phyloP scores from a whole-genome alignment of 2,888 invertebrate species.

The Ochropleura plecta region DNA sequence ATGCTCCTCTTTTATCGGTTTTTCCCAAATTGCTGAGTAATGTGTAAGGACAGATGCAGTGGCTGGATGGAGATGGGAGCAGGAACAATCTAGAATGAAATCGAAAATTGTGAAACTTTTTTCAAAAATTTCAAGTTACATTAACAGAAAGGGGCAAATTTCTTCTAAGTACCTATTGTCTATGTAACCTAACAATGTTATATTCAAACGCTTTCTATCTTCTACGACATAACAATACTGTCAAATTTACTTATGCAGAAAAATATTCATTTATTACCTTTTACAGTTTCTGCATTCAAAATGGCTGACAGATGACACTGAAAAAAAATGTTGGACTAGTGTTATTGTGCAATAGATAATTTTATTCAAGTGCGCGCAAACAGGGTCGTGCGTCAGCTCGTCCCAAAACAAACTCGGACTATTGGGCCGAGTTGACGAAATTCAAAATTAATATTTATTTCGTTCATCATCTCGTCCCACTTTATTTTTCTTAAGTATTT shows the following conservation, averaged over 20 bases:
- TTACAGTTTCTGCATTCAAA: slow-evolving; percentile 32
- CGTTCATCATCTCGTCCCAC: no score
- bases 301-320: slow-evolving; percentile 48
- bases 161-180: not conserved
- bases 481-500: no score
- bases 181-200: not conserved
- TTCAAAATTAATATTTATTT: no score
- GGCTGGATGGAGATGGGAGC: not conserved
- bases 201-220: not conserved
- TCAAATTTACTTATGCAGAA: slow-evolving; percentile 8
- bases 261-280: slow-evolving; percentile 20
- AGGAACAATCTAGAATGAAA: not conserved
- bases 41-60: not conserved
- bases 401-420: no score
- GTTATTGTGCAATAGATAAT: slow-evolving; percentile 21
- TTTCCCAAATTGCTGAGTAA: not conserved
- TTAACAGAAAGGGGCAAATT: not conserved
- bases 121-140: no score
- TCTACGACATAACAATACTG: slow-evolving; percentile 7
- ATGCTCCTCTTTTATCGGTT: not conserved
- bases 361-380: slow-evolving; percentile 31
- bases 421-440: no score
- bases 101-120: no score
- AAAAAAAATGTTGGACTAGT: slow-evolving; percentile 14
- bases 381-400: no score